Evolutionary conservation across 2,797 vertebrate species (phyloP), one percentile per base, ranked within the genome.

Genomic region (Channallabes apus): DNA sequence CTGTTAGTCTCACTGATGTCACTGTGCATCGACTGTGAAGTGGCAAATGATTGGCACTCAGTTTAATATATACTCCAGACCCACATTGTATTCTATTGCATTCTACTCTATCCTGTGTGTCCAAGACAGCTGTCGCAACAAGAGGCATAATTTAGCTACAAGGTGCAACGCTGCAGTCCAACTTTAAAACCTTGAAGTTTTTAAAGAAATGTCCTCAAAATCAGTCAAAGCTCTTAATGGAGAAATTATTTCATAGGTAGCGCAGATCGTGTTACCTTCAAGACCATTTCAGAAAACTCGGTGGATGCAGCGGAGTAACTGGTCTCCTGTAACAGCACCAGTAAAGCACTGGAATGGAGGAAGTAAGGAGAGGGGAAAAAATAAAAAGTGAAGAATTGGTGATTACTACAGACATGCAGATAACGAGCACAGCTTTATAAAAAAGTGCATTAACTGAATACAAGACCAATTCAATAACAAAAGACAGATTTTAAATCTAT

Each of bases 271-370:
- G 12, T 29, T 91, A 98, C 98, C 97, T 99, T 99, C 97, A 99
- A 97, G 85, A 99, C 96, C 85, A 99, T 96, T 79, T 99, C 98
- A 27, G 96, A 97, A 92, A 98, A 97, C 92, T 96, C 97, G 69
- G 97, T 96, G 82, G 94, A 96, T 22, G 96, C 95, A 46, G 97
- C 96, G 38, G 97, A 94, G 88, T 96, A 94, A 29, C 97, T 93
- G 88, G 96, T 97, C 91, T 99, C 98, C 92, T 99, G 98, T 4
- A 99, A 96, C 87, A 99, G 91, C 92, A 98, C 96, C 90, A 99
- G 95, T 80, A 99, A 94, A 87, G 98, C 97, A 85, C 98, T 99
- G 88, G 83, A 90, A 86, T 38, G 92, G 59, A 83, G 38, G 77
- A 84, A 27, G n/a, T 12, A 38, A 59, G 1, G 9, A 24, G 3